These are phyloP conservation scores for Pseudomyrmex dendroicus DNA, from an alignment of 1,140 invertebrate species.

Conservation along the genomic window DNA sequence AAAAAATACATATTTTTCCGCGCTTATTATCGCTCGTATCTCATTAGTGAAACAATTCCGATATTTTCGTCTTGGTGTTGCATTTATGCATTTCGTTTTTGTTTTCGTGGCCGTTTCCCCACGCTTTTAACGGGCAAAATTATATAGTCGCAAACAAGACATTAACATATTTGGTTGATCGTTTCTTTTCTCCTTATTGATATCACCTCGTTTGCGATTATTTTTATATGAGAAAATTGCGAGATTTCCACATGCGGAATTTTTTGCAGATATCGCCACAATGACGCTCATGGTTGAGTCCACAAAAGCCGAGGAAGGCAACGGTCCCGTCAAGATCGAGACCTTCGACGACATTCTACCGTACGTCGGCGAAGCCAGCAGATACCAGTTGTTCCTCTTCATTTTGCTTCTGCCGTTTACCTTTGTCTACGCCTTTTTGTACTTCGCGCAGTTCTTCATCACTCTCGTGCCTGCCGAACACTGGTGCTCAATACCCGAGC, in stretches of 20 bases:
- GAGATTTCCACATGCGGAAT: not conserved
- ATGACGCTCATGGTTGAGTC: slow-evolving; percentile 81
- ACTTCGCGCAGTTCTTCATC: slow-evolving; percentile 95
- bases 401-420: slow-evolving; percentile 93
- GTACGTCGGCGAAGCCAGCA: slow-evolving; percentile 94
- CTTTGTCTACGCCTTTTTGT: slow-evolving; percentile 94
- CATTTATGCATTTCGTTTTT: too few species aligned
- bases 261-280: slow-evolving; percentile 69
- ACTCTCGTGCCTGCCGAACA: slow-evolving; percentile 91
- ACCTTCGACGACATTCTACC: slow-evolving; percentile 95
- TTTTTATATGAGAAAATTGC: not conserved
- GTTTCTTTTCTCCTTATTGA: too few species aligned
- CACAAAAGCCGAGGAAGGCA: slow-evolving; percentile 79
- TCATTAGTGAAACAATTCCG: too few species aligned
- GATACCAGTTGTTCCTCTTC: slow-evolving; percentile 95
- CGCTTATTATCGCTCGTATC: too few species aligned
- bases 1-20: too few species aligned
- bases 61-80: too few species aligned
- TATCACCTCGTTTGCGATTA: not conserved
- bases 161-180: too few species aligned
- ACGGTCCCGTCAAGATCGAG: slow-evolving; percentile 81
- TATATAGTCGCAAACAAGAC: too few species aligned
- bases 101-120: too few species aligned
- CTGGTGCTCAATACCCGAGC: slow-evolving; percentile 91
- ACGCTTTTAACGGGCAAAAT: too few species aligned